Base-by-base conservation (phyloP, 2,888 invertebrate species). In the Agriopis aurantiaria region DNA sequence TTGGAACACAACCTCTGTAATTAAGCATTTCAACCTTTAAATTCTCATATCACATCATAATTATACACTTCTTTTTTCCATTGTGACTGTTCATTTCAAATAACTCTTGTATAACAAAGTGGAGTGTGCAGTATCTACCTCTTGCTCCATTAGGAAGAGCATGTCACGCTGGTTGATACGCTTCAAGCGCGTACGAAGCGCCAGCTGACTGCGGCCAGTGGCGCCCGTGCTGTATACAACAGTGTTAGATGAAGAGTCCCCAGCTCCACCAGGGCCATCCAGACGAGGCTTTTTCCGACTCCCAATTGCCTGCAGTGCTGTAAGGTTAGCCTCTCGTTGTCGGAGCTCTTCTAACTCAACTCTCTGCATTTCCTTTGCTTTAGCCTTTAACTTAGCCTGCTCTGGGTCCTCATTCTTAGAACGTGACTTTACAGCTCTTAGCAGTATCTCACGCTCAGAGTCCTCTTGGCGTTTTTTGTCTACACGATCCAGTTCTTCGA, bases 341-440 rank as follows among this genome's bases (percentile, higher is more conserved):
- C 99, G 95, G 81, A 98, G 92, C 88, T 99, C 99, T 87, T 99
- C 99, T 96, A 98, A 96, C 90, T 99, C 99, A 0, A 98, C 99
- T 72, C 98, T 95, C 93, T 99, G 99, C 97, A 99, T 98, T 96
- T 99, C 97, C 84, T 96, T 96, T 0, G 92, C 93, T 92, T 99
- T 99, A 73, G 99, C 99, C 92, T 99, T 99, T 75, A 99, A 95
- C 88, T 99, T 99, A 0, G 98, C 97, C 89, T 99, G 99, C 86
- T 99, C 99, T 0, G 99, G 99, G 93, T 99, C 99, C 92, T 99
- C 99, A 68, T 98, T 97, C 95, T 99, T 99, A 65, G 99, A 98
- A 75, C 99, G 96, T 80, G 98, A 99, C 91, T 99, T 99, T 63
- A 99, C 99, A 33, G 99, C 98, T 75, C 98, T 95, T 79, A 99